Conservation (phyloP, 2,888 invertebrate species). For the Apamea monoglypha region DNA sequence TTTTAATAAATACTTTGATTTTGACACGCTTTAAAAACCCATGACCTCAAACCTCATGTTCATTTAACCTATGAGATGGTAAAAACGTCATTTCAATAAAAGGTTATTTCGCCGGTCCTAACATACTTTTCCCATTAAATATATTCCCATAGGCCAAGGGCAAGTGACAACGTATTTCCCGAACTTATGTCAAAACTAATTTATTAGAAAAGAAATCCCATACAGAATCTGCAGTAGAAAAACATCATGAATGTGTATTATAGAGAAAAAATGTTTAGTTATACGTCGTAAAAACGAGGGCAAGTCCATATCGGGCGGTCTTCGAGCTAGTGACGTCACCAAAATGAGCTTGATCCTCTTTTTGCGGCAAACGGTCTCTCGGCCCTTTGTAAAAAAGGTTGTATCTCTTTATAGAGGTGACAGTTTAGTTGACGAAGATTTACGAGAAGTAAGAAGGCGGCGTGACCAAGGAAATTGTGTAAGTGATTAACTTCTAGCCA, state of each 20-base stretch:
- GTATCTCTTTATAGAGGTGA: slow-evolving; percentile 79
- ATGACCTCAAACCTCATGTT: not conserved
- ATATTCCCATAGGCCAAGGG: slow-evolving; percentile 3
- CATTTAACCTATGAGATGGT: not conserved
- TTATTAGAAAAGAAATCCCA: slow-evolving; percentile 15
- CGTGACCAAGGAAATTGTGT: slow-evolving; percentile 69
- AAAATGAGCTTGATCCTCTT: slow-evolving; percentile 64
- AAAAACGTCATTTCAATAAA: slow-evolving; percentile 37
- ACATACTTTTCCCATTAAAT: slow-evolving; percentile 39
- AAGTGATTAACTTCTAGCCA: slow-evolving; percentile 73
- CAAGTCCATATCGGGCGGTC: slow-evolving; percentile 37
- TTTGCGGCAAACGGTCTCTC: slow-evolving; percentile 60
- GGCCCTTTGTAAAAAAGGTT: slow-evolving; percentile 69
- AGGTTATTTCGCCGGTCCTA: slow-evolving; percentile 13
- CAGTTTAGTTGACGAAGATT: slow-evolving; percentile 80
- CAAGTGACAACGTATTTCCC: slow-evolving; percentile 25
- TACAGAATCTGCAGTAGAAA: slow-evolving; percentile 25
- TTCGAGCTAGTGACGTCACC: slow-evolving; percentile 52
- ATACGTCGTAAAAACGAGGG: slow-evolving; percentile 52
- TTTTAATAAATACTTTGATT: not conserved
- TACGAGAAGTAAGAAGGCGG: slow-evolving; percentile 70
- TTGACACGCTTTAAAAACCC: not conserved
- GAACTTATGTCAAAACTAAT: slow-evolving; percentile 39
- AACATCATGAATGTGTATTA: slow-evolving; percentile 48
- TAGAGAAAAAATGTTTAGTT: slow-evolving; percentile 45